Conservation (phyloP, 2,797 vertebrate species). For the Halcyon leucocephala region DNA sequence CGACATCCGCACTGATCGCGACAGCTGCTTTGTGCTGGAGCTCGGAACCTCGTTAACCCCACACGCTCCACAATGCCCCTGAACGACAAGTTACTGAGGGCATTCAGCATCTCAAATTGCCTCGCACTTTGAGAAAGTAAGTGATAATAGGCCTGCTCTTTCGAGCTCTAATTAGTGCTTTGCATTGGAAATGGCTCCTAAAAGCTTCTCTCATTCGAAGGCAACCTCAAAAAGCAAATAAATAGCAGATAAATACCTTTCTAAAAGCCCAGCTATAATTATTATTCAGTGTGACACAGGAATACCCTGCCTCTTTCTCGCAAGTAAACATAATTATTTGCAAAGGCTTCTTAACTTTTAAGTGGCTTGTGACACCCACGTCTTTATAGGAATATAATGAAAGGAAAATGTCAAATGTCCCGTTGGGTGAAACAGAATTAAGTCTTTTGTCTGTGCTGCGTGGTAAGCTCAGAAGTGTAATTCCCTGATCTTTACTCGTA, state of each 20-base stretch:
- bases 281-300: background rate
- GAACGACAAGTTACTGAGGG: background rate
- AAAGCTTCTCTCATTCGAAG: background rate
- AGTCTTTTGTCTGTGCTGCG: background rate
- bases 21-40: accelerated
- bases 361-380: background rate
- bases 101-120: background rate
- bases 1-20: accelerated
- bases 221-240: background rate
- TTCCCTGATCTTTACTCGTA: background rate
- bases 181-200: background rate
- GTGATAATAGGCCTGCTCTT: background rate
- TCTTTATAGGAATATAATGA: background rate
- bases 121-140: background rate
- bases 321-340: background rate
- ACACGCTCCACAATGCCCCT: accelerated
- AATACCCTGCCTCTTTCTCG: background rate
- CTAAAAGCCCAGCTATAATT: background rate
- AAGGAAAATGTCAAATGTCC: background rate
- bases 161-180: background rate
- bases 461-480: background rate
- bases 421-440: background rate
- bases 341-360: background rate
- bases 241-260: background rate
- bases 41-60: background rate